These are phyloP conservation scores for Papilio protenor DNA, from an alignment of 2,888 invertebrate genomes.

Conservation along the genomic window DNA sequence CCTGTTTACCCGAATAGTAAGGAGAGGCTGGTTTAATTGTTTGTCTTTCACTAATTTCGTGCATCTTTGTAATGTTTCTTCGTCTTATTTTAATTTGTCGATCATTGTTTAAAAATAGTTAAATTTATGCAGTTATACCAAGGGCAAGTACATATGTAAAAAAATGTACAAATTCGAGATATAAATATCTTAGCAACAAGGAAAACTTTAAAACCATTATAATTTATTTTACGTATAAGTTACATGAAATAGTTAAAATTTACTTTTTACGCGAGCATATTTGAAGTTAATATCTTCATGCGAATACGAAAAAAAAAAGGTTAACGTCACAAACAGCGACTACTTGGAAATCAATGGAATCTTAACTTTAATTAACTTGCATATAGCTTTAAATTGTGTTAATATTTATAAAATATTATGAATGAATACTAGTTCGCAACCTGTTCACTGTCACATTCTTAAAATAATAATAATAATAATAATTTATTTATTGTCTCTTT, in stretches of 20 bases:
- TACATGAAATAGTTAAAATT: background rate
- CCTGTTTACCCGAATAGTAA: background rate
- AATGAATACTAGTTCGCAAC: slow-evolving; percentile 6
- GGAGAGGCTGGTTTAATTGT: background rate
- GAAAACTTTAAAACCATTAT: background rate
- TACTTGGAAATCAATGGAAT: background rate
- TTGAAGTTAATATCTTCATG: background rate
- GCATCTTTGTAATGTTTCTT: background rate
- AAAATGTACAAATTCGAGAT: background rate
- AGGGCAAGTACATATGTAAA: background rate
- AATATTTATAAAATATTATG: background rate
- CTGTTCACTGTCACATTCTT: slow-evolving; percentile 1
- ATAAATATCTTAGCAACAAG: background rate
- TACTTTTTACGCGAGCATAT: background rate
- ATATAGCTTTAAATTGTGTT: background rate
- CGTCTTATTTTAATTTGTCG: background rate
- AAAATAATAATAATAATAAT: too few relatives aligned
- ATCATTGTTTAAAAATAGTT: background rate
- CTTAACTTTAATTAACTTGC: background rate
- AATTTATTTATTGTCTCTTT: too few relatives aligned
- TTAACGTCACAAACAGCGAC: background rate
- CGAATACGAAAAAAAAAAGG: background rate
- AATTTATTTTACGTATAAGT: background rate
- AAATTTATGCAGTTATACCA: too few relatives aligned
- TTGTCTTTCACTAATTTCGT: background rate